Conservation (phyloP, 2,113 vertebrate species). For the Empidonax alnorum region DNA sequence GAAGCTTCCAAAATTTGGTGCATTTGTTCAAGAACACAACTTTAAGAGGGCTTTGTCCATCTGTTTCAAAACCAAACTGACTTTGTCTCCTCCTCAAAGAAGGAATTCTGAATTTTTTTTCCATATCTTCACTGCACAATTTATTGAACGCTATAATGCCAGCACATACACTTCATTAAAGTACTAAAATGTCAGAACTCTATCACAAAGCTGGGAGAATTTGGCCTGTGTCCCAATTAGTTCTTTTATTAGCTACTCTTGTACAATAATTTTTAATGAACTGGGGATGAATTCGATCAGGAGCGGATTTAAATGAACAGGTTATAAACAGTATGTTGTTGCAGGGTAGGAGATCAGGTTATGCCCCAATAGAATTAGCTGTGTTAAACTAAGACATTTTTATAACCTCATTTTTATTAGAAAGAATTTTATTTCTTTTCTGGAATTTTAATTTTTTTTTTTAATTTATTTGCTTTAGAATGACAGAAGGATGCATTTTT, state of each 20-base stretch:
- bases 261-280: constrained; percentile 39
- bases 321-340: background rate
- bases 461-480: background rate
- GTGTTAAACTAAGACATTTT: background rate
- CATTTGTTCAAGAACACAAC: background rate
- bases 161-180: constrained; percentile 6
- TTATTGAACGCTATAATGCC: background rate
- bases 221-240: constrained; percentile 41
- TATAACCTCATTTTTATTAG: background rate
- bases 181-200: constrained; percentile 17
- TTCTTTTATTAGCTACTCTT: constrained; percentile 47
- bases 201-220: constrained; percentile 1
- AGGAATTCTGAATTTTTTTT: constrained; percentile 1
- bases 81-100: background rate
- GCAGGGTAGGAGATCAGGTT: constrained; percentile 29
- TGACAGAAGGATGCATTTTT: background rate
- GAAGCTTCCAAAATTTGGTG: background rate
- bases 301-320: constrained; percentile 15
- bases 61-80: constrained; percentile 11
- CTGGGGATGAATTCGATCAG: background rate
- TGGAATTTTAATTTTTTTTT: background rate
- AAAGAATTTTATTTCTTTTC: background rate
- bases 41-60: background rate
- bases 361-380: background rate
- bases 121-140: background rate